Conservation (phyloP, 2,797 vertebrate genomes). For the Gymnoscopelus microlampas region DNA sequence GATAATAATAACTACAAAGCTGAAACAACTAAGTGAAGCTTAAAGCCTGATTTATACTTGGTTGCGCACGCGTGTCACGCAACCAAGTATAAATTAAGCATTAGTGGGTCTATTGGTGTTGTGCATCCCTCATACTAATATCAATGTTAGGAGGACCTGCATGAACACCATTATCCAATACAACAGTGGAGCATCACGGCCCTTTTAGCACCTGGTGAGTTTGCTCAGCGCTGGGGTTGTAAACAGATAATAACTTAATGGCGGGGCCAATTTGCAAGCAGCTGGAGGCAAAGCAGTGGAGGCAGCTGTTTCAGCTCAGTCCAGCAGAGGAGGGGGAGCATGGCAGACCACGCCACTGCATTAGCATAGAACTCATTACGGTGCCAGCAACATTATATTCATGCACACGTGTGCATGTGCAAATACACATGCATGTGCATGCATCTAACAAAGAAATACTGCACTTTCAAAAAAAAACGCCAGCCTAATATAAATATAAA, state of each 20-base stretch:
- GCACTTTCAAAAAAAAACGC: background rate
- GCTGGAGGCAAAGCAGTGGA: slow-evolving; percentile 84
- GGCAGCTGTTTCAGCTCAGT: slow-evolving; percentile 86
- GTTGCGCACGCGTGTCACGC: too few species aligned
- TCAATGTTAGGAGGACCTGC: slow-evolving; percentile 59
- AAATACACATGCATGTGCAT: slow-evolving; percentile 27
- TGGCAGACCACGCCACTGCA: slow-evolving; percentile 47
- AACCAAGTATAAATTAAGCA: too few species aligned
- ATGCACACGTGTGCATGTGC: slow-evolving; percentile 32
- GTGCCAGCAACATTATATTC: slow-evolving; percentile 26
- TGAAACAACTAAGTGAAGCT: too few species aligned
- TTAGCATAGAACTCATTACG: slow-evolving; percentile 50
- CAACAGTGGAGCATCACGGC: slow-evolving; percentile 54
- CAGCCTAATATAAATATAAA: background rate
- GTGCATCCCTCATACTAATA: slow-evolving; percentile 36
- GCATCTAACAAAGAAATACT: slow-evolving; percentile 25
- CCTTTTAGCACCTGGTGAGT: slow-evolving; percentile 76
- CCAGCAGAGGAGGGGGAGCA: slow-evolving; percentile 16
- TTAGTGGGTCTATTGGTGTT: slow-evolving; percentile 44
- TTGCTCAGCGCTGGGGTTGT: slow-evolving; percentile 78
- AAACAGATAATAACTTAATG: slow-evolving; percentile 92
- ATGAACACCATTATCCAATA: slow-evolving; percentile 63
- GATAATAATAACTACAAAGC: too few species aligned
- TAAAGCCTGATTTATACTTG: too few species aligned
- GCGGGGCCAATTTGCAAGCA: slow-evolving; percentile 88